Conservation (phyloP, 2,113 vertebrate genomes). For the Anoplopoma fimbria region DNA sequence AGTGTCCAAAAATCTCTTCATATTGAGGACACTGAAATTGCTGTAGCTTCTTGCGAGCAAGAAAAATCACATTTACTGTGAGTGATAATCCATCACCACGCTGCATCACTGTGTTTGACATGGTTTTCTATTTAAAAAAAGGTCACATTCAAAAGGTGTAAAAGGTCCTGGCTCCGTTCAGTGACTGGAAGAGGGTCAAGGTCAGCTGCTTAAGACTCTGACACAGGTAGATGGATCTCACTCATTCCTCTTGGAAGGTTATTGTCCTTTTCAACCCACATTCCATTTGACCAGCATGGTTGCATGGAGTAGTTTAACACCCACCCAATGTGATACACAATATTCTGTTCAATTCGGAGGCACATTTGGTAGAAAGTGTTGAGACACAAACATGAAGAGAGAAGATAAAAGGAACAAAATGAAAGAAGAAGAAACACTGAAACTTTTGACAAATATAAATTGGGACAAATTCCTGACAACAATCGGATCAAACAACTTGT, state of each 20-base stretch:
- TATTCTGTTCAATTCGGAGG: background rate
- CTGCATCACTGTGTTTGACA: background rate
- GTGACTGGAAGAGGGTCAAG: background rate
- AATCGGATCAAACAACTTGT: background rate
- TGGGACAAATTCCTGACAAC: background rate
- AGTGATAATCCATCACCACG: slow-evolving; percentile 25
- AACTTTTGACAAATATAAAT: background rate
- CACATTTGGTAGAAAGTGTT: background rate
- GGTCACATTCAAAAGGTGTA: slow-evolving; percentile 28
- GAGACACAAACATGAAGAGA: background rate
- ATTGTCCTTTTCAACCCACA: background rate
- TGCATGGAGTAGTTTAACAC: background rate
- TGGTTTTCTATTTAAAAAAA: background rate
- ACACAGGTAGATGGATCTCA: background rate
- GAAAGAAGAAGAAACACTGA: background rate
- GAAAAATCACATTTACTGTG: background rate
- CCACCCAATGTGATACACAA: background rate
- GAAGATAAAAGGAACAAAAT: background rate
- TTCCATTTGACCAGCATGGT: background rate
- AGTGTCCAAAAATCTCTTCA: background rate
- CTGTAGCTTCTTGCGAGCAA: background rate
- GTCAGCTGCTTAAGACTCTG: background rate
- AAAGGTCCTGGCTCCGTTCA: slow-evolving; percentile 15
- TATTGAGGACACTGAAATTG: background rate
- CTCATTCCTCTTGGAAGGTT: background rate